Base-by-base conservation (phyloP, 2,797 vertebrate species). In the Balearica regulorum region DNA sequence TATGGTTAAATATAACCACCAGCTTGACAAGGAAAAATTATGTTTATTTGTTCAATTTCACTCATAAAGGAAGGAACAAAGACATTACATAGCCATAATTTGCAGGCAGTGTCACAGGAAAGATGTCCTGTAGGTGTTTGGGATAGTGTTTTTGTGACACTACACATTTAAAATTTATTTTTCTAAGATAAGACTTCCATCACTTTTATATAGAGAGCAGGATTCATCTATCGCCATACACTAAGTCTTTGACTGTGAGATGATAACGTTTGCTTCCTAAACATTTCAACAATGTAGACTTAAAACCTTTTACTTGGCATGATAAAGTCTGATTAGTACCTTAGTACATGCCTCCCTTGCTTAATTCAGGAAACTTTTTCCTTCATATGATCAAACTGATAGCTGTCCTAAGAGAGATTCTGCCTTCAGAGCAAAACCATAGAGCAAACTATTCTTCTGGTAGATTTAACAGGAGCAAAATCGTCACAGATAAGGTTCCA, bases 1-100 rank as follows among this genome's bases (percentile, higher is more conserved):
- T 91, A 78, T 77, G 90, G 96, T 94, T 95, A 96, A 96, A 86
- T 68, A 89, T 48, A 91, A 84, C 29, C n/a, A 86, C 26, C n/a
- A 93, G 73, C 43, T 76, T 80, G 54, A 90, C 46, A 91, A 83
- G 13, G 15, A 65, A 86, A 46, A 93, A 75, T 73, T 0, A 8
- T 16, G 71, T 81, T 92, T 96, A 49, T 84, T 65, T 83, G 16
- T 53, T 78, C 62, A 73, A n/a, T 95, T 97, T 97, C 71, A 93
- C 60, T 66, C 73, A 64, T 73, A 94, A 89, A 76, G 13, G 71
- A 93, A 81, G 54, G 35, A 55, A 94, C 46, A 16, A 13, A 93
- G 77, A 62, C 22, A 79, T 80, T 80, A 85, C 61, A 95, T 6
- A 90, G 46, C 49, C 20, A 14, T 62, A 87, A 51, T 25, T 66